phyloP scores from a whole-genome alignment of 2,888 invertebrate species.

The Pandemis corylana region DNA sequence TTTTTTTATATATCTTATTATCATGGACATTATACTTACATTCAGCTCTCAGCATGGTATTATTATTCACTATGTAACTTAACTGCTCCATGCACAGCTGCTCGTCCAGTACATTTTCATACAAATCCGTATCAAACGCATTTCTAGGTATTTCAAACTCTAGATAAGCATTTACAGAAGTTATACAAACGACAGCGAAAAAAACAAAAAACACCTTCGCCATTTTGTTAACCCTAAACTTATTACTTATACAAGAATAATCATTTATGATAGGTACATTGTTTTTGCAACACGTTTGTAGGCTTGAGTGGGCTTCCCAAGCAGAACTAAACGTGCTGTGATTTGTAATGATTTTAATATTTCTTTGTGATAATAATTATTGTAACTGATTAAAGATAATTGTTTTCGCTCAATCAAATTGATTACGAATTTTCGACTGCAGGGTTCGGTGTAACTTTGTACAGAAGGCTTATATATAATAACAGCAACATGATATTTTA shows the following conservation, averaged over 20 bases:
- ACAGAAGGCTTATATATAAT: too few relatives aligned
- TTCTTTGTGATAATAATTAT: background rate
- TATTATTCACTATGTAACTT: constrained; percentile 53
- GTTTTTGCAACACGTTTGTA: background rate
- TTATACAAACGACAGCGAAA: constrained; percentile 7
- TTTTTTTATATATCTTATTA: background rate
- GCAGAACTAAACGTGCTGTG: constrained; percentile 9
- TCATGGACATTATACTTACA: constrained; percentile 60
- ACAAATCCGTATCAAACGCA: constrained; percentile 63
- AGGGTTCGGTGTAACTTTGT: constrained; percentile 12
- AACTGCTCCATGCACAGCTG: constrained; percentile 65
- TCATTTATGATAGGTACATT: background rate
- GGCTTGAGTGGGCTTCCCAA: background rate
- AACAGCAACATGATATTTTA: too few relatives aligned
- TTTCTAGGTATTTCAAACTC: constrained; percentile 50
- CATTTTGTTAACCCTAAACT: constrained; percentile 13
- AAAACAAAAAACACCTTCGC: constrained; percentile 21
- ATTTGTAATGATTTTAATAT: constrained; percentile 6
- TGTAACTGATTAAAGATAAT: background rate
- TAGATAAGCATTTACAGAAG: constrained; percentile 35
- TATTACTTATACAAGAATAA: background rate
- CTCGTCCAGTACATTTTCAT: constrained; percentile 63
- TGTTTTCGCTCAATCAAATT: background rate
- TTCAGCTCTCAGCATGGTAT: constrained; percentile 51
- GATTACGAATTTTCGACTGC: background rate